Percentiles rank a stretch among this genome's conserved stretches.
Evolutionary conservation across 2,888 invertebrate species (phyloP).

Genomic region (Oscheius sp.): DNA sequence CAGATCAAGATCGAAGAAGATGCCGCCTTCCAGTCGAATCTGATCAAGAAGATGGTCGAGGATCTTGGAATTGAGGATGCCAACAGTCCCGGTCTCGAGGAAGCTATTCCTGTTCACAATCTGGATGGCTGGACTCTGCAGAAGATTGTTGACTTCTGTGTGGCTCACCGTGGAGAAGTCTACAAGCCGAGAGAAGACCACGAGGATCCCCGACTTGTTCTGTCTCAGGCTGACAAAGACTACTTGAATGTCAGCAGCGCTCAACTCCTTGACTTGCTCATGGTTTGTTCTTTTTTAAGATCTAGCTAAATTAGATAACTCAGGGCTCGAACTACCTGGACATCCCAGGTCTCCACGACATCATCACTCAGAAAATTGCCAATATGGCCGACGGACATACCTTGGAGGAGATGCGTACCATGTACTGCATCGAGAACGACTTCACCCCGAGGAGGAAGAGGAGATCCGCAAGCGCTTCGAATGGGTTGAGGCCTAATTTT

Average conservation of each 20-base stretch:
- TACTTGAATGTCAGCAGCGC: constrained; percentile 11
- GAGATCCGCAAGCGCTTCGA: constrained; percentile 7
- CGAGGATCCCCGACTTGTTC: constrained; percentile 10
- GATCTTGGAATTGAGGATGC: background rate
- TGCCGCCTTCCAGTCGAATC: constrained; percentile 20
- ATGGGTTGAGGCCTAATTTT: background rate
- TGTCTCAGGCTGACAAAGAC: constrained; percentile 2
- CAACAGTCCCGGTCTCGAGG: background rate
- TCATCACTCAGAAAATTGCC: constrained; percentile 17
- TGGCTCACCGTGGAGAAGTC: background rate
- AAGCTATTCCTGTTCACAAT: background rate
- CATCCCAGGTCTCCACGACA: constrained; percentile 14
- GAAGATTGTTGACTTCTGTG: constrained; percentile 13
- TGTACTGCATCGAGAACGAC: constrained; percentile 13
- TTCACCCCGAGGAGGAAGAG: constrained; percentile 17
- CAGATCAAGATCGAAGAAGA: constrained; percentile 2
- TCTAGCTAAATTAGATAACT: background rate
- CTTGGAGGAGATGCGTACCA: constrained; percentile 1
- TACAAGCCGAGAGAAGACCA: background rate
- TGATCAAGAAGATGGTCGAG: background rate
- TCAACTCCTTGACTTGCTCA: constrained; percentile 5
- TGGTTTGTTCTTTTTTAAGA: background rate
- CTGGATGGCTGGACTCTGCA: background rate
- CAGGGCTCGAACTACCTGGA: constrained; percentile 13
- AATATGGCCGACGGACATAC: constrained; percentile 8